A percentile compares a stretch with the other conserved stretches of the same genome.
These are phyloP conservation scores for Agrotis ipsilon DNA, from an alignment of 2,888 invertebrate genomes.

Conservation along the genomic window DNA sequence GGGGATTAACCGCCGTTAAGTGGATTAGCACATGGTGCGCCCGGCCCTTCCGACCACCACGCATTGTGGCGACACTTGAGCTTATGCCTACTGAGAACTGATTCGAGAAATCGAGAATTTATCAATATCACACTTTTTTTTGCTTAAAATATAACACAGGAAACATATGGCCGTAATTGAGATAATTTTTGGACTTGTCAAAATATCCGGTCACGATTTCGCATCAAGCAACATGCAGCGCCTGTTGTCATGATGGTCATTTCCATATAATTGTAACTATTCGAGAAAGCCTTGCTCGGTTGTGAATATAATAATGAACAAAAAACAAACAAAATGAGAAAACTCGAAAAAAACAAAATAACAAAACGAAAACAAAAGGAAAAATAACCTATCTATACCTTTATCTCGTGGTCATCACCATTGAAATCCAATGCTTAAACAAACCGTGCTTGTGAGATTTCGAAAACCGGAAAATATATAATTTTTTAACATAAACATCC, in stretches of 20 bases:
- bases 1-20: conserved; percentile 81
- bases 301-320: too few species aligned
- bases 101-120: conserved; percentile 49
- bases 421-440: too few species aligned
- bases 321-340: too few species aligned
- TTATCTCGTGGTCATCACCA: too few species aligned
- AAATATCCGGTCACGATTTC: conserved; percentile 33
- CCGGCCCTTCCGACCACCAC: conserved; percentile 74
- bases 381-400: too few species aligned
- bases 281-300: too few species aligned
- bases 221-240: too few species aligned
- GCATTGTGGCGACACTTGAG: conserved; percentile 63
- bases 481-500: background rate
- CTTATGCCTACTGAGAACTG: conserved; percentile 49
- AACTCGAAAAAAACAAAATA: too few species aligned
- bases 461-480: too few species aligned
- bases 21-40: conserved; percentile 83
- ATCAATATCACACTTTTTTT: conserved; percentile 52
- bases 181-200: conserved; percentile 27
- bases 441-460: too few species aligned
- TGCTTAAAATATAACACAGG: conserved; percentile 27
- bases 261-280: background rate
- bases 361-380: too few species aligned
- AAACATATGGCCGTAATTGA: conserved; percentile 39
- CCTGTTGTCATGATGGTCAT: background rate